Base-by-base conservation (phyloP, 2,113 vertebrate genomes). In the Colossoma macropomum region DNA sequence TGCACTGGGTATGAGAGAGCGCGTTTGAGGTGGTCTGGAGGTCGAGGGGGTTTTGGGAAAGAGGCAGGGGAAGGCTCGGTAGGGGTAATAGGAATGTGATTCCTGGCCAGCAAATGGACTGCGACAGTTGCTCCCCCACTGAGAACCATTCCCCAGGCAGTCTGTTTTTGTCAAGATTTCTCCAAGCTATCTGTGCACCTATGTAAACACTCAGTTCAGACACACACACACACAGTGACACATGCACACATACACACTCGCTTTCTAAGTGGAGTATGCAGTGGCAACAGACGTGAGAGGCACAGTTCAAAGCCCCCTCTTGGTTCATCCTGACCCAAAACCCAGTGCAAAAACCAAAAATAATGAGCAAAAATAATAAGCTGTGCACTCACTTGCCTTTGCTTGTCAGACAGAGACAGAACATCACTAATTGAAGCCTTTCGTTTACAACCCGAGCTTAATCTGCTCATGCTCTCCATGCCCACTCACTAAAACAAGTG, bases 101-200 rank as follows among this genome's bases (percentile, higher is more conserved):
- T 92, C 88, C 91, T 88, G 92, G 91, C 93, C 92, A 91, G 93
- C 91, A 83, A 78, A 88, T 87, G 91, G 90, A 89, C 90, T 65
- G 71, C 87, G 89, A 92, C 92, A 89, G 87, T 87, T 60, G 83
- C 63, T 23, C 86, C 89, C 93, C 93, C 84, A 87, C 93, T 89
- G 92, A 80, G 94, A 81, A 90, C 71, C 74, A 70, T 91, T 94
- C 93, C 94, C 93, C 93, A 94, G 94, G 94, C 91, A 92, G 93
- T 92, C 93, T 94, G 94, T 95, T 95, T 95, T 94, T 92, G 92
- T 93, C 91, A 85, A 88, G 89, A 91, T 91, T 34, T 91, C 87
- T 92, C 89, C 89, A 90, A 93, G 91, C 90, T 84, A 91, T 94
- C 93, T 87, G 87, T 89, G 93, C 94, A 95, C 94, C 94, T 95